Conservation (phyloP, 2,113 vertebrate species). For the Hemiscyllium ocellatum region DNA sequence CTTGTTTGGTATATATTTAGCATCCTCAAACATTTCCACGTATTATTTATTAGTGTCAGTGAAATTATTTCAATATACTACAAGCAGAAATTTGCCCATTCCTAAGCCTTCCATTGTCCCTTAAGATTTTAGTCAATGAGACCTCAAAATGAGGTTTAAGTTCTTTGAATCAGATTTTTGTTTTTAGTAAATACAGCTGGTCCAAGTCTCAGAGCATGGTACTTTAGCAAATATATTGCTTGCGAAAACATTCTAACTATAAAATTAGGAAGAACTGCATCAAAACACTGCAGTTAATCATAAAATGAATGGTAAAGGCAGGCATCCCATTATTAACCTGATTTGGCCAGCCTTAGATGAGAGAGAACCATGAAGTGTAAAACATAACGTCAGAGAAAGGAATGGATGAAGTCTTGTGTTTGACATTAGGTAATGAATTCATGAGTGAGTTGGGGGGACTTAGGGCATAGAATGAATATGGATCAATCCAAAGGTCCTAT, state of each 20-base stretch:
- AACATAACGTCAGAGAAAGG: not conserved
- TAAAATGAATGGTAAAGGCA: not conserved
- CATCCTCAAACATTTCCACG: not conserved
- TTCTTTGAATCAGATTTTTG: not conserved
- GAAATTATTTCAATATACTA: not conserved
- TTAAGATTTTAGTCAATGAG: not conserved
- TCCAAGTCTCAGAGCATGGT: not conserved
- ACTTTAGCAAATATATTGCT: not conserved
- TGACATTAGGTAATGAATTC: not conserved
- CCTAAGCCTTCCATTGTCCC: not conserved
- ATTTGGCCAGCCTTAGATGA: not conserved
- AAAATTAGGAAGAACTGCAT: not conserved
- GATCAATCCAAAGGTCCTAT: not conserved
- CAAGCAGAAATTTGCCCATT: not conserved
- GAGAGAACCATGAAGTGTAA: not conserved
- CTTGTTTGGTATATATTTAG: not conserved
- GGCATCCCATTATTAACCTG: not conserved
- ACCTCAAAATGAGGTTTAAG: not conserved
- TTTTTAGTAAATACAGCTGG: not conserved
- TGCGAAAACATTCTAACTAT: not conserved
- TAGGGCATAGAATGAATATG: not conserved
- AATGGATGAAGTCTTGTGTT: not conserved
- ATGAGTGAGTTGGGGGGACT: not conserved
- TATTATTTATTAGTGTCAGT: not conserved
- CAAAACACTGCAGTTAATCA: not conserved